Percentiles rank a stretch among this genome's conserved stretches.
Conservation (phyloP, 2,797 vertebrate genomes). For the Hirundo rustica region DNA sequence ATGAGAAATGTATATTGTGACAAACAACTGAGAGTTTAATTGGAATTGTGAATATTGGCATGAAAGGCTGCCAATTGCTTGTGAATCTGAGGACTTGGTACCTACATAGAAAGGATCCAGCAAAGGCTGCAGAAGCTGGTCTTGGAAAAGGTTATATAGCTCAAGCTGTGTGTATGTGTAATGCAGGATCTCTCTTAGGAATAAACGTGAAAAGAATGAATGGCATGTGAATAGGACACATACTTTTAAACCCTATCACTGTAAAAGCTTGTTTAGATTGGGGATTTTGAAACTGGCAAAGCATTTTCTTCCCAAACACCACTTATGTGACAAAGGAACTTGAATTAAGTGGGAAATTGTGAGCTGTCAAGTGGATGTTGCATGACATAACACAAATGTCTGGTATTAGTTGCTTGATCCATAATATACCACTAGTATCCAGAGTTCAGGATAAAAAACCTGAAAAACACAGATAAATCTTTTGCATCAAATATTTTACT, state of each 20-base stretch:
- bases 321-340: not conserved
- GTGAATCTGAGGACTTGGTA: not conserved
- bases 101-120: not conserved
- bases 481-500: not conserved
- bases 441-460: not conserved
- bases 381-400: not conserved
- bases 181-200: not conserved
- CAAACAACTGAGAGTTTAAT: not conserved
- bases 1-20: not conserved
- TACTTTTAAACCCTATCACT: not conserved
- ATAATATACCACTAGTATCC: not conserved
- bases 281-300: not conserved
- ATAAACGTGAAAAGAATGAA: not conserved
- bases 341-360: not conserved
- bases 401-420: not conserved
- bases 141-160: not conserved
- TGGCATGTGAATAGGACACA: not conserved
- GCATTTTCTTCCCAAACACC: not conserved
- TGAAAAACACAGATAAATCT: not conserved
- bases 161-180: not conserved
- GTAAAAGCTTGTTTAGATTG: not conserved
- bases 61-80: not conserved
- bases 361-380: not conserved
- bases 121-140: not conserved
- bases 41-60: not conserved